Conservation (phyloP, 1,140 invertebrate genomes). For the Tetraneura akinire region DNA sequence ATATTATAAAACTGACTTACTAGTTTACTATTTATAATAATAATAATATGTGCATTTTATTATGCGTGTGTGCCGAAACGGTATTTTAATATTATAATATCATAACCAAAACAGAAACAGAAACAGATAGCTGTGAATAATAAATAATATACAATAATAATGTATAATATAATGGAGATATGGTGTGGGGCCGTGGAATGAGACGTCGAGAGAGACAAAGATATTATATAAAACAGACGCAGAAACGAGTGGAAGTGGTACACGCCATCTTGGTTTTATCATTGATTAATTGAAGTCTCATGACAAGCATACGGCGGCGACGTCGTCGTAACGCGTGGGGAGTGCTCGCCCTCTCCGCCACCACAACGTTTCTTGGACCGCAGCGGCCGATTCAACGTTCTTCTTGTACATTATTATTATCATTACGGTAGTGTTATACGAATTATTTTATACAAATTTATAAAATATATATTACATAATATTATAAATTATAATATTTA, state of each 20-base stretch:
- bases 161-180: not conserved
- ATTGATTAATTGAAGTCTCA: slow-evolving; percentile 50
- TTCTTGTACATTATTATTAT: not conserved
- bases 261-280: slow-evolving; percentile 51
- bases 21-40: not conserved
- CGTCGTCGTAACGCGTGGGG: slow-evolving; percentile 22
- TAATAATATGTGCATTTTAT: not conserved
- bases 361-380: slow-evolving; percentile 29
- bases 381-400: not conserved
- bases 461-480: too few relatives aligned
- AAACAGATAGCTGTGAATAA: not conserved
- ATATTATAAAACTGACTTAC: too few relatives aligned
- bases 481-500: not conserved
- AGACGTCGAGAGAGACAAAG: too few relatives aligned
- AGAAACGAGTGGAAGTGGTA: not conserved
- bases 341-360: not conserved
- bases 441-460: too few relatives aligned
- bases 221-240: not conserved
- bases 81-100: not conserved
- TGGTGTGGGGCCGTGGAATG: not conserved
- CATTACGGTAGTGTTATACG: too few relatives aligned
- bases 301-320: slow-evolving; percentile 43
- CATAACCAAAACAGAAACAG: not conserved
- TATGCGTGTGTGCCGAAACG: not conserved
- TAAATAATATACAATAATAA: too few relatives aligned